Percentiles rank a stretch among this genome's conserved stretches.
Conservation (phyloP, 2,113 vertebrate genomes). For the Solea senegalensis region DNA sequence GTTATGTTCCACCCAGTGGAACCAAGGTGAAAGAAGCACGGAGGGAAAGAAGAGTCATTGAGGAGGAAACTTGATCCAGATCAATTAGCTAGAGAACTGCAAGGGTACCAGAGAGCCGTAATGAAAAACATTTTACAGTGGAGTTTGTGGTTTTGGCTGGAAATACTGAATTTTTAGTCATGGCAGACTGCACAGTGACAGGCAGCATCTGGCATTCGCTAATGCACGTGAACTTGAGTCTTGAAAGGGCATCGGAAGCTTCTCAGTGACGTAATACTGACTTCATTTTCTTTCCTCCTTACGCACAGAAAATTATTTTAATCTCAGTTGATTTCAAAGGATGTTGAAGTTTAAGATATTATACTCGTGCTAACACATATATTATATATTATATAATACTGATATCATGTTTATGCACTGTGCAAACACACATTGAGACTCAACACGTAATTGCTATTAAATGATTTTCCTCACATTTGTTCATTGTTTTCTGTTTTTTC, state of each 20-base stretch:
- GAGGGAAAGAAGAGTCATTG: conserved; percentile 10
- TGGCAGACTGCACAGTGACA: conserved; percentile 32
- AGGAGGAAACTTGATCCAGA: conserved; percentile 44
- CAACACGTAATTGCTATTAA: too few relatives aligned
- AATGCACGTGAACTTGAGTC: conserved; percentile 23
- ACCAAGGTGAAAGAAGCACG: conserved; percentile 32
- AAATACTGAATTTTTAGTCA: conserved; percentile 28
- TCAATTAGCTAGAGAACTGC: conserved; percentile 39
- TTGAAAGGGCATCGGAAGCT: background rate
- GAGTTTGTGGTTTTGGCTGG: conserved; percentile 32
- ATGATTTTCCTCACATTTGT: too few relatives aligned
- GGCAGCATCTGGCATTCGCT: conserved; percentile 42
- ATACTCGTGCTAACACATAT: too few relatives aligned
- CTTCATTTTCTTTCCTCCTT: background rate
- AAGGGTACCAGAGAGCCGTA: conserved; percentile 5
- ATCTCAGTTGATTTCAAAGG: background rate
- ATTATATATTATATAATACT: too few relatives aligned
- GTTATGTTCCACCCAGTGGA: conserved; percentile 28
- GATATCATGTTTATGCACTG: too few relatives aligned
- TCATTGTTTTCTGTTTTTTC: too few relatives aligned
- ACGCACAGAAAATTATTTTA: conserved; percentile 5
- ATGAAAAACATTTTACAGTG: conserved; percentile 47
- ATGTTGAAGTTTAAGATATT: background rate
- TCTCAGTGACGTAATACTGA: conserved; percentile 19
- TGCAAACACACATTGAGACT: too few relatives aligned